Conservation (phyloP, 2,888 invertebrate species). For the Volucella inflata region DNA sequence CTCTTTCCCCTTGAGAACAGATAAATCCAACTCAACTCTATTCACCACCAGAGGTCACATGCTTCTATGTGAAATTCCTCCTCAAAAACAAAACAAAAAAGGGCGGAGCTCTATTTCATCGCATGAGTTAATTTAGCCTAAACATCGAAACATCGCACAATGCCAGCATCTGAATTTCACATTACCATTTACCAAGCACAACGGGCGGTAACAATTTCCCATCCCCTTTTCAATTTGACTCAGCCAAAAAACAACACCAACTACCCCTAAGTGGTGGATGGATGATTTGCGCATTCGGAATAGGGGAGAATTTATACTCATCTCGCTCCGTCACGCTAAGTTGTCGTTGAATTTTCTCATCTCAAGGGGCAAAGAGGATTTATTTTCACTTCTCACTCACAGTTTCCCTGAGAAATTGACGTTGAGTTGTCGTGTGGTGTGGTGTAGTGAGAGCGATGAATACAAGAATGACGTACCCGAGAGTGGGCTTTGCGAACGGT, state of each 20-base stretch:
- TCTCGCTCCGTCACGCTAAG: constrained; percentile 41
- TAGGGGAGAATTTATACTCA: constrained; percentile 28
- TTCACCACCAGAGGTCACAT: constrained; percentile 31
- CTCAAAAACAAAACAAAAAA: constrained; percentile 71
- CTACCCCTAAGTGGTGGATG: constrained; percentile 67
- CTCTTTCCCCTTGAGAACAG: constrained; percentile 42
- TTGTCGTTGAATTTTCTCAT: constrained; percentile 6
- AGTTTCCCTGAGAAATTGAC: constrained; percentile 71
- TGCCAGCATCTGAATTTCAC: background rate
- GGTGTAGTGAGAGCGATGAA: background rate
- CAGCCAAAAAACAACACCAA: constrained; percentile 15
- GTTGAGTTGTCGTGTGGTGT: constrained; percentile 29
- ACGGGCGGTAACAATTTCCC: constrained; percentile 67
- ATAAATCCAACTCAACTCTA: background rate
- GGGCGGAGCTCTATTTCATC: constrained; percentile 62
- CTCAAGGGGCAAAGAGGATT: constrained; percentile 60
- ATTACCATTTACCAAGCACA: constrained; percentile 27
- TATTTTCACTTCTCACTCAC: constrained; percentile 53
- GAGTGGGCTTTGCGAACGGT: constrained; percentile 45
- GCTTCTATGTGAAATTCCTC: constrained; percentile 38
- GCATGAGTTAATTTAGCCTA: constrained; percentile 50
- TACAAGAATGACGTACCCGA: constrained; percentile 15
- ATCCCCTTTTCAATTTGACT: constrained; percentile 36
- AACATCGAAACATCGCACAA: constrained; percentile 38
- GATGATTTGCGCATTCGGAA: constrained; percentile 50